phyloP scores from a whole-genome alignment of 1,140 invertebrate genomes.

The Macrobrachium rosenbergii region DNA sequence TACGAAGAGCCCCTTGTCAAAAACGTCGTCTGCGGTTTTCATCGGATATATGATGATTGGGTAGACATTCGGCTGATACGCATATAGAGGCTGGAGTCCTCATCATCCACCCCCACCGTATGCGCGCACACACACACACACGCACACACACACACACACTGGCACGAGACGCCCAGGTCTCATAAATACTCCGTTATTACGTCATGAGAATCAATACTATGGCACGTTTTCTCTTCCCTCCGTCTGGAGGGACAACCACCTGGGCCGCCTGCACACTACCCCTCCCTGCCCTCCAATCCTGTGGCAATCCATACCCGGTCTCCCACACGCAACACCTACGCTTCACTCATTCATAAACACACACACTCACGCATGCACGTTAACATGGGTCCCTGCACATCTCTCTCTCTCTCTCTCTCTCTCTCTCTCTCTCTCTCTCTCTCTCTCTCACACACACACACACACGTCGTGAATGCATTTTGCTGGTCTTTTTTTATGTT shows the following conservation, averaged over 20 bases:
- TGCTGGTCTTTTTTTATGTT: too few species aligned
- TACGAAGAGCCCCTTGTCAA: background rate
- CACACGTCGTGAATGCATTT: too few species aligned
- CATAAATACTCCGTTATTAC: background rate
- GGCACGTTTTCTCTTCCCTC: too few species aligned
- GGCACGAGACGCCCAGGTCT: background rate
- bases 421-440: too few species aligned
- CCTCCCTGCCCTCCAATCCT: background rate
- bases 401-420: too few species aligned
- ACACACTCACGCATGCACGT: constrained; percentile 17
- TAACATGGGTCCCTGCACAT: too few species aligned
- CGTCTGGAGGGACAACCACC: too few species aligned
- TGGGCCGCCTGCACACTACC: background rate
- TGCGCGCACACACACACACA: background rate
- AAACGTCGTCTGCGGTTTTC: too few species aligned
- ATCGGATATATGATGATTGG: too few species aligned
- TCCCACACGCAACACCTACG: constrained; percentile 3
- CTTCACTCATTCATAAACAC: constrained; percentile 15
- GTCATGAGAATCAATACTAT: too few species aligned
- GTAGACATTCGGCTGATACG: background rate
- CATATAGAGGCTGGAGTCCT: background rate
- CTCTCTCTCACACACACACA: too few species aligned
- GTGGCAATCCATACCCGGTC: background rate
- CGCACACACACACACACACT: background rate
- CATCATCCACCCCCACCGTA: background rate